Evolutionary conservation across 2,797 vertebrate species (phyloP), one percentile per base, ranked within the genome.

Genomic region (Acridotheres tristis): DNA sequence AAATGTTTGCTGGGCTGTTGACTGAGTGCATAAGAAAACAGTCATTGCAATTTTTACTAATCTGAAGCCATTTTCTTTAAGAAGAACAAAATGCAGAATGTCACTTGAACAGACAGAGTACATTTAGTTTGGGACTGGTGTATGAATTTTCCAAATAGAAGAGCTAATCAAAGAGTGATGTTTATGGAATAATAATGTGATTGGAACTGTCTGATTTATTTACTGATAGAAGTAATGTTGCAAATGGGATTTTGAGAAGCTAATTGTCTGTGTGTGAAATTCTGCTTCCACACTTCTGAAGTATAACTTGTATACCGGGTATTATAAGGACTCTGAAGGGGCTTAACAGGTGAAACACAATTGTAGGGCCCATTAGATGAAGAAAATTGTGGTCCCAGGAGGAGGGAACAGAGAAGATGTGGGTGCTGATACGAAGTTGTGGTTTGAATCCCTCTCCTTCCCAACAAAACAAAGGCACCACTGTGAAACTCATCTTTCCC

Each of bases 81-180:
- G 91, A 88, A 82, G 59, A 40, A 69, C 11, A 38, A 55, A 72
- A 80, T 80, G 36, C 51, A 78, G 58, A 88, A 85, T 4, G 9
- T 43, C 51, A 30, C 65, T 90, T 66, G 62, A 84, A 65, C 45
- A 77, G 73, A 51, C 50, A 87, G 91, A 86, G 32, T 75, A 43
- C 79, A 73, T 92, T 94, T 73, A 83, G 61, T 88, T 81, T 90
- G 81, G 73, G 73, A 85, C 32, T 40, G 42, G 30, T 77, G 32
- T 36, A 75, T 50, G 78, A 91, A 86, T 94, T 90, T 94, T 87
- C 78, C 51, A 73, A 88, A 90, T 29, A 85, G 88, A 96, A 93
- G 80, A 90, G 90, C 87, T 96, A 89, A 97, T 97, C 91, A 97
- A 83, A 93, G 77, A 85, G 38, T 58, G 63, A 88, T 85, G 57